These are phyloP conservation scores for Rhadina sibilatrix DNA, from an alignment of 2,113 vertebrate species.

Conservation along the genomic window DNA sequence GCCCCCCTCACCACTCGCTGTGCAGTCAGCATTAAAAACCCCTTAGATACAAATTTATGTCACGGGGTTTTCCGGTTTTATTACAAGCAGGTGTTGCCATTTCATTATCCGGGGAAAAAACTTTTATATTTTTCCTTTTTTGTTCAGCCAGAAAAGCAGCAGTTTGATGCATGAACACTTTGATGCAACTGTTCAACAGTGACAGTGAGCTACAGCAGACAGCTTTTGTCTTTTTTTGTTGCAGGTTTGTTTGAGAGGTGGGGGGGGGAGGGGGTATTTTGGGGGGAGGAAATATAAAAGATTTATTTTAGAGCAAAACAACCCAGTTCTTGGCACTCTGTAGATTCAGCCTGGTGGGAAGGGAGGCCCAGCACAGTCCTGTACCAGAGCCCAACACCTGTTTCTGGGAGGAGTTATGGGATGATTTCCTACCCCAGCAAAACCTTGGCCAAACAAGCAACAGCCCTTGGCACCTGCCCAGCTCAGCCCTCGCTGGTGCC, in stretches of 20 bases:
- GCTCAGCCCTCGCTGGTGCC: accelerated
- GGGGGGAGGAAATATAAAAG: not conserved
- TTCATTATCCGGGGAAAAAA: not conserved
- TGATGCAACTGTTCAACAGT: accelerated
- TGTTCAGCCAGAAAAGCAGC: not conserved
- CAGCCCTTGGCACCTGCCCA: not conserved
- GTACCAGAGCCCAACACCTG: not conserved
- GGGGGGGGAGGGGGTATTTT: not conserved
- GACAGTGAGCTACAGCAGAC: not conserved
- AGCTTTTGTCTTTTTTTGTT: not conserved
- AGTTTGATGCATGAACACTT: not conserved
- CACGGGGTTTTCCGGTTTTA: not conserved
- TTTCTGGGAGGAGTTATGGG: not conserved
- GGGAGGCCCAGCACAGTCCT: not conserved
- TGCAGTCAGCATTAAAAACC: not conserved
- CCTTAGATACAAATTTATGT: not conserved
- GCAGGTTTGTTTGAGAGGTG: not conserved
- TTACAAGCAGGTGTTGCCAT: accelerated
- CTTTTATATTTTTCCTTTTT: not conserved
- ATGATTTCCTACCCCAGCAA: not conserved
- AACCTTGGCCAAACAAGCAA: not conserved
- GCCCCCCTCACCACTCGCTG: accelerated
- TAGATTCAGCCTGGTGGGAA: not conserved
- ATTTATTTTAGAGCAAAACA: not conserved
- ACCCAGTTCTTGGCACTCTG: not conserved